Evolutionary conservation across 2,797 vertebrate species (phyloP), one percentile per base, ranked within the genome.

Genomic region (Rhadinocentrus ornatus): DNA sequence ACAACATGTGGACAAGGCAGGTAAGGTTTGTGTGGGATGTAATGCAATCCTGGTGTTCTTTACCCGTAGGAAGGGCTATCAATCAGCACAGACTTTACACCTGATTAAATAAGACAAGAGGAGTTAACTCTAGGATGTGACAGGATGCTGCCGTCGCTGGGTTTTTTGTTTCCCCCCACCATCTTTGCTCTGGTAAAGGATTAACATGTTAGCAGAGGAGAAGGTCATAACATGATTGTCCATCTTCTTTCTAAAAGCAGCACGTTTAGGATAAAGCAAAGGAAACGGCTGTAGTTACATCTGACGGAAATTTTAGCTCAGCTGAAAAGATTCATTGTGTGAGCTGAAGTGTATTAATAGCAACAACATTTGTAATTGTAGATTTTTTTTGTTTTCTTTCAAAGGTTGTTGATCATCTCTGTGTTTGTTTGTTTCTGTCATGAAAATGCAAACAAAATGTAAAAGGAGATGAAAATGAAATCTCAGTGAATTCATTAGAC

Each of bases 71-170:
- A 73, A 20, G 59, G 62, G 44, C 61, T 78, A 88, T 90, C 62
- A 86, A 88, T 84, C 75, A 71, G 29, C 9, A 27, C 71, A 69
- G 69, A 73, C 73, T 71, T 64, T 66, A 71, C 78, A 80, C 81
- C 78, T 85, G 90, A 92, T 91, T 87, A 86, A 88, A 89, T 79
- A 69, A 88, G 87, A 92, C 86, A 89, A 71, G 86, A 76, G 53
- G 73, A 69, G 69, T 84, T 83, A 80, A 79, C 53, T 78, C 35
- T 16, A 66, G 64, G 61, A 80, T 22, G 68, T 73, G 85, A 77
- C 76, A 72, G 71, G 75, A 75, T 82, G 59, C 75, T 56, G 62
- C 68, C 61, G 65, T 54, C 53, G 32, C 62, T 9, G 29, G 37
- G 56, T 69, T 81, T 69, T 81, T 62, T 80, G 56, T 67, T 67